Base-by-base conservation (phyloP, 2,888 invertebrate species). In the Cabera pusaria region DNA sequence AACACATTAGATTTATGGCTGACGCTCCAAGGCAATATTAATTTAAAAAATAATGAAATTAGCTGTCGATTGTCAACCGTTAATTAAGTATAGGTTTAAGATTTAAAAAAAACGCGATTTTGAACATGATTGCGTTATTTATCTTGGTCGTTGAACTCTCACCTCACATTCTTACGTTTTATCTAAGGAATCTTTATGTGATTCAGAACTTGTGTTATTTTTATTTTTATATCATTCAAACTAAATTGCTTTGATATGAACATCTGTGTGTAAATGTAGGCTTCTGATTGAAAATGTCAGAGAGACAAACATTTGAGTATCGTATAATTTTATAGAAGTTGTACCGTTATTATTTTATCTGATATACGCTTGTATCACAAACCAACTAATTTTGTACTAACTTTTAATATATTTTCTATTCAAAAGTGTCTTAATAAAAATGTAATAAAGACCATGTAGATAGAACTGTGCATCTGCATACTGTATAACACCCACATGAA, bases 31-130 rank as follows among this genome's bases (percentile, higher is more conserved):
- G 52, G 49, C 53, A 33, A 52, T 60, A 56, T 16, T 4, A 12
- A 33, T 22, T 22, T 38, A 22, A 39, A 12, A 47, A 56, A 54
- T 67, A 71, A 71, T 70, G 54, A 32, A 63, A 67, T 67, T 69
- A 70, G 49, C 58, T 53, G 56, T 49, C 56, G 58, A 63, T 64
- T 64, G 64, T 61, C 59, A 62, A 38, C 41, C 57, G 37, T 49
- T 55, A 57, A 64, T 52, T 59, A 63, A 66, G 18, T 33, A 48
- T 36, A 36, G 29, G 10, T 36, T 43, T 41, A 60, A 26, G 31
- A 23, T 47, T 43, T 41, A 60, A 59, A 67, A 72, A 72, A 67
- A 66, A 64, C 58, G 53, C 52, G 56, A 68, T 64, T 56, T 56
- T 49, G 61, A 67, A 64, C 48, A 59, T 57, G 63, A 55, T 51